Percentiles rank a stretch among this genome's conserved stretches.
Conservation (phyloP, 1,140 invertebrate species). For the Leptinotarsa undecemlineata region DNA sequence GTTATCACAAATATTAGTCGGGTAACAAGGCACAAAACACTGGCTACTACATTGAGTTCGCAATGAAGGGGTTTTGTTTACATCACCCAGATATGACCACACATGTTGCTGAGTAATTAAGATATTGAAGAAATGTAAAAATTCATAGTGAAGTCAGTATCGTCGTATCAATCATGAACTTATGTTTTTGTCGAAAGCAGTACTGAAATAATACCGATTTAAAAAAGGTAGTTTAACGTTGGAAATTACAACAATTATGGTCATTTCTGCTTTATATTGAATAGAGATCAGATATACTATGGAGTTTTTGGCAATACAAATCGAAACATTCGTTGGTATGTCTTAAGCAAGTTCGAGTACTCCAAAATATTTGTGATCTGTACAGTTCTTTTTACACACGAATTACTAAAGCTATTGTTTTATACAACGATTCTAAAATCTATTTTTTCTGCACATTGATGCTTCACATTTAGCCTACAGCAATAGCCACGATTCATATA, state of each 20-base stretch:
- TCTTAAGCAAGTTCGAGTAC: neutral
- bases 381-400: conserved; percentile 16
- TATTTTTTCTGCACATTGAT: conserved; percentile 34
- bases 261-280: conserved; percentile 14
- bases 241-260: conserved; percentile 1
- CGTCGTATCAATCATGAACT: too few relatives aligned
- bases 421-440: conserved; percentile 37
- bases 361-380: conserved; percentile 17
- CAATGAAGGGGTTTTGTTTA: conserved; percentile 32
- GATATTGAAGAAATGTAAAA: neutral
- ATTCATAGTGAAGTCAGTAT: too few relatives aligned
- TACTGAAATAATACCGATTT: too few relatives aligned
- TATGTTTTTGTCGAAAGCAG: too few relatives aligned
- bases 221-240: too few relatives aligned
- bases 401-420: conserved; percentile 27
- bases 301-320: conserved; percentile 7
- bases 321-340: neutral
- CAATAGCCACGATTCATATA: neutral
- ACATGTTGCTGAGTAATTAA: neutral
- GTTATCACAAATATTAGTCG: conserved; percentile 52
- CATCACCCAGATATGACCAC: conserved; percentile 17
- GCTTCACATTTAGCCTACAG: conserved; percentile 34
- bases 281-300: conserved; percentile 20
- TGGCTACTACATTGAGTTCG: conserved; percentile 46
- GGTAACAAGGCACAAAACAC: conserved; percentile 51